Evolutionary conservation across 2,888 invertebrate species (phyloP).

Genomic region (Oscheius myriophilus): DNA sequence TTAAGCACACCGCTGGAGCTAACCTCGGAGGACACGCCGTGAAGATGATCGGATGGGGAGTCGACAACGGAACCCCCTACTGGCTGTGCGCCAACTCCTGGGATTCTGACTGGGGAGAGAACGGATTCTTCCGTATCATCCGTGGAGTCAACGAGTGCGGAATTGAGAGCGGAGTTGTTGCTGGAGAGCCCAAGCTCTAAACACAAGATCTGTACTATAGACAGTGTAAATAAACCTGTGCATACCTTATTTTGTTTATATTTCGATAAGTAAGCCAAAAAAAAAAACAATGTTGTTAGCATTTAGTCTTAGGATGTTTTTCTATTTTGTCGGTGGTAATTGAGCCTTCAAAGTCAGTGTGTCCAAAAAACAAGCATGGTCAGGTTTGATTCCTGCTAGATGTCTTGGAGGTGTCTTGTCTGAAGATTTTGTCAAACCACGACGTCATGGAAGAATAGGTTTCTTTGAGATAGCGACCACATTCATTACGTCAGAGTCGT

Average conservation of each 20-base stretch:
- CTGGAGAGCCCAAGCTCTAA: conserved; percentile 64
- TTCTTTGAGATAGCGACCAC: no score
- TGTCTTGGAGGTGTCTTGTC: no score
- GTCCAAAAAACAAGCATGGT: no score
- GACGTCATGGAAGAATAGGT: no score
- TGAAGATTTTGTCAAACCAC: no score
- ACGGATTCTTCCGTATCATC: conserved; percentile 86
- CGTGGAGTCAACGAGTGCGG: conserved; percentile 79
- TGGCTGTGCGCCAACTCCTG: conserved; percentile 93
- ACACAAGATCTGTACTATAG: background rate
- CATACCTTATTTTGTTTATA: background rate
- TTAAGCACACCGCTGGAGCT: conserved; percentile 78
- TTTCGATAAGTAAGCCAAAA: no score
- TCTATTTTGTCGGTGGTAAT: no score
- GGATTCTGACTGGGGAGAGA: conserved; percentile 91
- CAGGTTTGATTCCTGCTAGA: no score
- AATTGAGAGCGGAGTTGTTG: conserved; percentile 72
- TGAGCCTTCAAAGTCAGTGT: no score
- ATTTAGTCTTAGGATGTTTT: no score
- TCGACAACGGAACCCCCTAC: conserved; percentile 78
- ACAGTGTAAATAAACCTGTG: conserved; percentile 21
- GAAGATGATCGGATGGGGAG: conserved; percentile 86
- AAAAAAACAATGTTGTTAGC: no score
- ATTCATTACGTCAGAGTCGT: no score
- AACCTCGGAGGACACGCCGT: conserved; percentile 85